phyloP scores from a whole-genome alignment of 2,888 invertebrate species.

The Tineola bisselliella region DNA sequence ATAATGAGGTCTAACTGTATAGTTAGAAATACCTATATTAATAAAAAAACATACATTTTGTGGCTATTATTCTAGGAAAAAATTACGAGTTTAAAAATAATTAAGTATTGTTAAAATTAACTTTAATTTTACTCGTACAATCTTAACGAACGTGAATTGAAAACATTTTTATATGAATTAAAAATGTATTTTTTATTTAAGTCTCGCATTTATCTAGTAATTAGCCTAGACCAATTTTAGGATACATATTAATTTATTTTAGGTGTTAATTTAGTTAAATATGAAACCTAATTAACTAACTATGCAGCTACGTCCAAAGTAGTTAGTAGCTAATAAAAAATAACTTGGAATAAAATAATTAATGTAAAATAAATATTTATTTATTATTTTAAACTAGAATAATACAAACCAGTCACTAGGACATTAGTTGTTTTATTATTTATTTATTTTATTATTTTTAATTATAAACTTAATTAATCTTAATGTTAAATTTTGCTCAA shows the following conservation, averaged over 20 bases:
- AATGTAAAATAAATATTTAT: not conserved
- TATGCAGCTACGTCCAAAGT: not conserved
- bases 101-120: no score
- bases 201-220: not conserved
- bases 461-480: not conserved
- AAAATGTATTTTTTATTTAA: not conserved
- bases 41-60: no score
- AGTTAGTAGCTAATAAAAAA: not conserved
- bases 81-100: no score
- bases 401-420: slow-evolving; percentile 37
- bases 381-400: not conserved
- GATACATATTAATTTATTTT: no score
- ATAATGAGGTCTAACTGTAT: no score
- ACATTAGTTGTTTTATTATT: slow-evolving; percentile 25
- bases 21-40: no score
- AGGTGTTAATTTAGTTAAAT: no score
- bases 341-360: not conserved
- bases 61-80: no score
- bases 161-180: no score
- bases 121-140: no score
- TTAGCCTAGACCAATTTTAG: not conserved
- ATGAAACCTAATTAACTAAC: no score
- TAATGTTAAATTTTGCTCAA: slow-evolving; percentile 8
- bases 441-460: slow-evolving; percentile 8
- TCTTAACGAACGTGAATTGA: no score